A percentile compares a stretch with the other conserved stretches of the same genome.
Conservation (phyloP, 2,888 invertebrate genomes). For the Pseudoips prasinana region DNA sequence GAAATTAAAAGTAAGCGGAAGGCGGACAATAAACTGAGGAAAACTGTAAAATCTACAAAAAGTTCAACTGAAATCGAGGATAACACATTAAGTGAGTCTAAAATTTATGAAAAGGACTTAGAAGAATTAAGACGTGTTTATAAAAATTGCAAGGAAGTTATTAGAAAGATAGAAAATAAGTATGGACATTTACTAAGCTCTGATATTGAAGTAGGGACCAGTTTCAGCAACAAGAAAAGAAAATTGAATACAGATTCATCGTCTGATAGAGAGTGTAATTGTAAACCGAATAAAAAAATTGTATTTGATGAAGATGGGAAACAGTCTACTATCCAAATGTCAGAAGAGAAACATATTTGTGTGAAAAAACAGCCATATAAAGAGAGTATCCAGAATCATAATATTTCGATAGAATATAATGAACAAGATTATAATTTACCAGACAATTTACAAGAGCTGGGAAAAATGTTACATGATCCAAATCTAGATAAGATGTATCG, state of each 20-base stretch:
- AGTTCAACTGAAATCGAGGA: constrained; percentile 14
- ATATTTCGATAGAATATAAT: constrained; percentile 50
- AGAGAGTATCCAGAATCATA: constrained; percentile 16
- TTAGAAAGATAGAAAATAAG: constrained; percentile 61
- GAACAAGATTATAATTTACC: constrained; percentile 43
- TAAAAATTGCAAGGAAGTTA: constrained; percentile 57
- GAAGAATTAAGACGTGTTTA: constrained; percentile 58
- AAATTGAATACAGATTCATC: constrained; percentile 13
- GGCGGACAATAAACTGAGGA: constrained; percentile 11
- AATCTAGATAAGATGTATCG: constrained; percentile 40
- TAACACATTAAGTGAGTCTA: constrained; percentile 5
- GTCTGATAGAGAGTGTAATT: constrained; percentile 44
- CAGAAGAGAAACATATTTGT: constrained; percentile 52
- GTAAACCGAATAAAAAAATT: constrained; percentile 57
- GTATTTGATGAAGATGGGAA: constrained; percentile 67
- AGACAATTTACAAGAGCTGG: constrained; percentile 46
- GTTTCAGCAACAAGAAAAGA: constrained; percentile 12
- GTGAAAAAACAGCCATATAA: constrained; percentile 28
- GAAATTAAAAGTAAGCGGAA: constrained; percentile 14
- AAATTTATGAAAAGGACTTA: constrained; percentile 50
- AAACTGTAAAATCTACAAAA: constrained; percentile 5
- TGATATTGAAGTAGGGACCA: constrained; percentile 15
- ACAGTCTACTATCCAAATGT: constrained; percentile 36
- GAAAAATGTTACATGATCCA: constrained; percentile 45
- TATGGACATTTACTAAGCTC: constrained; percentile 64